phyloP scores from a whole-genome alignment of 1,140 invertebrate species.

The Heliconius hewitsoni region DNA sequence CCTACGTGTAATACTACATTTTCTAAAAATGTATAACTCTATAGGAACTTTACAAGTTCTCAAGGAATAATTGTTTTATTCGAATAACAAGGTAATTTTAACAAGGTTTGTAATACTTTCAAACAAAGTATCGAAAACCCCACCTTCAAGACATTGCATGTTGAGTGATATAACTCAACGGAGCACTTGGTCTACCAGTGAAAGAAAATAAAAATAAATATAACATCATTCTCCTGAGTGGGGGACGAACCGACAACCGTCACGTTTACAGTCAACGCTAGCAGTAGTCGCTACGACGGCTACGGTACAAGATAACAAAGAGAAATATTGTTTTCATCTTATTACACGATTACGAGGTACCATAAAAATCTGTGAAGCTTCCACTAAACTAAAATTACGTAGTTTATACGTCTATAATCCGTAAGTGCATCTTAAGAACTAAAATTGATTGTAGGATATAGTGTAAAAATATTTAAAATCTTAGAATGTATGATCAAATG shows the following conservation, averaged over 20 bases:
- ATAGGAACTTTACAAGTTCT: too few relatives aligned
- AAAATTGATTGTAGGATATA: neutral
- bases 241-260: neutral
- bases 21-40: too few relatives aligned
- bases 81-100: too few relatives aligned
- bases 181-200: neutral
- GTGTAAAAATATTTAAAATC: neutral
- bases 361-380: conserved; percentile 52
- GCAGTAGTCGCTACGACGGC: too few relatives aligned
- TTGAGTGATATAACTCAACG: neutral
- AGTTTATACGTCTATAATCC: conserved; percentile 53
- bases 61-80: too few relatives aligned
- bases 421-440: conserved; percentile 21
- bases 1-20: too few relatives aligned
- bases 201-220: neutral
- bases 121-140: too few relatives aligned
- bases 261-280: too few relatives aligned
- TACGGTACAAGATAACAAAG: neutral
- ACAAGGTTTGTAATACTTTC: too few relatives aligned
- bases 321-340: neutral
- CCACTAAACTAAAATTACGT: conserved; percentile 39
- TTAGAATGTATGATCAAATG: too few relatives aligned
- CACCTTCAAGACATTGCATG: neutral
- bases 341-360: conserved; percentile 11
- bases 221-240: neutral